Evolutionary conservation across 2,888 invertebrate species (phyloP).

Genomic region (Cerastoderma edule): DNA sequence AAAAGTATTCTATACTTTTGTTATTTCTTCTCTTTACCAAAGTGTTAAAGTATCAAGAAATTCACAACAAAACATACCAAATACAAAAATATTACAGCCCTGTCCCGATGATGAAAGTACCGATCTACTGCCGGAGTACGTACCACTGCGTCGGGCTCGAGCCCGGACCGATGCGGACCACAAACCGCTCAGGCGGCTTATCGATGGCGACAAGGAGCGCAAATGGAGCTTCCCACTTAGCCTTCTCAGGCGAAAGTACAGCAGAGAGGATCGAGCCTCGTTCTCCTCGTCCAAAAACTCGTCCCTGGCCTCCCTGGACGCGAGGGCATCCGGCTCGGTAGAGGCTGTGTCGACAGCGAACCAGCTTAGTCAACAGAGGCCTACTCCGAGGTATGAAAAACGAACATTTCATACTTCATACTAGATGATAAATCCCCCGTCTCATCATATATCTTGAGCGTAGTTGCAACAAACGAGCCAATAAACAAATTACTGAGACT

Average conservation of each 20-base stretch:
- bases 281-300: constrained; percentile 9
- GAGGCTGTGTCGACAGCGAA: not conserved
- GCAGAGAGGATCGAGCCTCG: constrained; percentile 4
- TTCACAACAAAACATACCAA: too few relatives aligned
- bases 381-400: constrained; percentile 8
- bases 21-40: too few relatives aligned
- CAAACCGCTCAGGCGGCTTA: constrained; percentile 35
- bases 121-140: constrained; percentile 58
- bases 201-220: constrained; percentile 50
- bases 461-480: too few relatives aligned
- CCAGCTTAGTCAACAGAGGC: not conserved
- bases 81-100: too few relatives aligned
- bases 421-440: too few relatives aligned
- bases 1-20: too few relatives aligned
- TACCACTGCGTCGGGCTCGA: constrained; percentile 58
- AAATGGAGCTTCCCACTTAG: constrained; percentile 65
- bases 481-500: too few relatives aligned
- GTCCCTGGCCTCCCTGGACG: constrained; percentile 30
- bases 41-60: too few relatives aligned
- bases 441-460: too few relatives aligned
- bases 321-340: not conserved
- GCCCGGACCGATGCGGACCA: constrained; percentile 41
- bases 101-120: not conserved
- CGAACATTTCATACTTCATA: too few relatives aligned
- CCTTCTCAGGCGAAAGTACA: constrained; percentile 34